These are phyloP conservation scores for Allolobophora icterica DNA, from an alignment of 2,888 invertebrate species.

Conservation along the genomic window DNA sequence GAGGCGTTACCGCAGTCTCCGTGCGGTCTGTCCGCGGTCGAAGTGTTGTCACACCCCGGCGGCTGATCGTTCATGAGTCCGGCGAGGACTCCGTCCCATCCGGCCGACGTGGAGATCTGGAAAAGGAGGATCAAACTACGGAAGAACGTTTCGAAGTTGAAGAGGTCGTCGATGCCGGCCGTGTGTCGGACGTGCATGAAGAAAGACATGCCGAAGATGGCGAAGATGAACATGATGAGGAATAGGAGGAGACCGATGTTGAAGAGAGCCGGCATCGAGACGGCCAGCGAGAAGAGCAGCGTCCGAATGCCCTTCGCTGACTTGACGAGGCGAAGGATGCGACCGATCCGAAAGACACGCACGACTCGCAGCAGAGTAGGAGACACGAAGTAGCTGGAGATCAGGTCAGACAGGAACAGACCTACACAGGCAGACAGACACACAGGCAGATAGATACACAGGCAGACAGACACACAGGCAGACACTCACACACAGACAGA, in stretches of 20 bases:
- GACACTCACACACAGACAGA: too few species aligned
- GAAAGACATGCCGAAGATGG: constrained; percentile 99
- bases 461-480: constrained; percentile 23
- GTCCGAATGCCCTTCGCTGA: constrained; percentile 98
- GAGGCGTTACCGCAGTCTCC: constrained; percentile 88
- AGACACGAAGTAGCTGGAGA: constrained; percentile 95
- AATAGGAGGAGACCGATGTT: constrained; percentile 97
- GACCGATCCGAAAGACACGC: constrained; percentile 95
- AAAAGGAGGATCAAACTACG: constrained; percentile 97
- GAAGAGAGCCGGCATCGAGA: constrained; percentile 97
- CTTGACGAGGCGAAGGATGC: constrained; percentile 95
- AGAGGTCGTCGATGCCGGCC: constrained; percentile 90
- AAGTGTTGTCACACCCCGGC: constrained; percentile 38
- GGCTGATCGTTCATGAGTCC: constrained; percentile 83
- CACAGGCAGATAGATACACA: too few species aligned
- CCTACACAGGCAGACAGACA: constrained; percentile 69
- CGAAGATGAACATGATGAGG: constrained; percentile 98
- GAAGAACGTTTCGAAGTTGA: constrained; percentile 97
- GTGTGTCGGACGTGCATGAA: constrained; percentile 97
- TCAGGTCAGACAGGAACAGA: constrained; percentile 93
- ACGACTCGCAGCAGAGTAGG: constrained; percentile 96
- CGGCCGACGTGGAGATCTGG: constrained; percentile 75
- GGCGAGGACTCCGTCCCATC: constrained; percentile 93
- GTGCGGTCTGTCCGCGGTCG: constrained; percentile 44
- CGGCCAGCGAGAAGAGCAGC: constrained; percentile 93